phyloP scores from a whole-genome alignment of 2,888 invertebrate species.

The Sthenelais limicola region DNA sequence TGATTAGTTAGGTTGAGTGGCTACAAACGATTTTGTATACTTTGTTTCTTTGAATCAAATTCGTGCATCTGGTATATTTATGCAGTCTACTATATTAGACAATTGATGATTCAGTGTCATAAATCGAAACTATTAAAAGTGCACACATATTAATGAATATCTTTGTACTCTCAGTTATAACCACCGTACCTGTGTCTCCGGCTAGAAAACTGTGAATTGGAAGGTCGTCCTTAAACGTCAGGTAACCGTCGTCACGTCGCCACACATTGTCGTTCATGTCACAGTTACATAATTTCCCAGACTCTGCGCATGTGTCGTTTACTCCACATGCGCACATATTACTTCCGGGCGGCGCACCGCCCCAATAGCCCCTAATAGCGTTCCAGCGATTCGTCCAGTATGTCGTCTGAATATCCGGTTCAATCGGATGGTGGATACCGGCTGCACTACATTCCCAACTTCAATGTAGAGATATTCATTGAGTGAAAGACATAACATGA shows the following conservation, averaged over 20 bases:
- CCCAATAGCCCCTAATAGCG: constrained; percentile 47
- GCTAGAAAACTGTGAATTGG: constrained; percentile 64
- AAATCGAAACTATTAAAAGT: no score
- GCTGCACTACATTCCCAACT: constrained; percentile 66
- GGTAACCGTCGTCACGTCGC: constrained; percentile 62
- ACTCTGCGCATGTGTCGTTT: constrained; percentile 56
- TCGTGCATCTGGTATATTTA: no score
- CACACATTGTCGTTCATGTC: constrained; percentile 64
- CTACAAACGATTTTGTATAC: no score
- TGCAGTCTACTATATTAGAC: no score
- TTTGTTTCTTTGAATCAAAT: no score
- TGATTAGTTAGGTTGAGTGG: no score
- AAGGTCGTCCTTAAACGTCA: constrained; percentile 62
- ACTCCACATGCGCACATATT: constrained; percentile 63
- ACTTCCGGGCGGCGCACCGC: constrained; percentile 42
- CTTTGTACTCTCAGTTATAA: neutral
- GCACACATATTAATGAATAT: no score
- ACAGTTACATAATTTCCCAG: constrained; percentile 62
- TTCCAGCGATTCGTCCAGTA: constrained; percentile 49
- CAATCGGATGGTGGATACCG: constrained; percentile 53
- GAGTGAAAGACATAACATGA: no score
- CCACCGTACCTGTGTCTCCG: constrained; percentile 65
- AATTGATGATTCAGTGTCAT: no score
- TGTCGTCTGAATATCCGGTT: constrained; percentile 16
- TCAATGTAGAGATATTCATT: no score